phyloP scores from a whole-genome alignment of 2,888 invertebrate species.

The Euzetes globulus region DNA sequence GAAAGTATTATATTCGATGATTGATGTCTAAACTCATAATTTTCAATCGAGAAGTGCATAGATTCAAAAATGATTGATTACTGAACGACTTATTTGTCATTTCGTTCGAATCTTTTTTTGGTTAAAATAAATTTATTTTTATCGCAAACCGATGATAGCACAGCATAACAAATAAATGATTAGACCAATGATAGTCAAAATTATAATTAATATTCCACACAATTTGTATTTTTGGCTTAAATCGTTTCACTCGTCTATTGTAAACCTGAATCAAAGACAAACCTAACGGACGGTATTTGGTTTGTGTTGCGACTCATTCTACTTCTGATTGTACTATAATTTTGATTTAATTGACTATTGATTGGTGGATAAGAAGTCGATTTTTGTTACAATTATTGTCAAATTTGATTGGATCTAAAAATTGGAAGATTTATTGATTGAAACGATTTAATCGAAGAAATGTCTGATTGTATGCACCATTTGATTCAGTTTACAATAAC shows the following conservation, averaged over 20 bases:
- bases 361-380: too few relatives aligned
- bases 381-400: too few relatives aligned
- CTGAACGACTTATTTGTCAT: constrained; percentile 13
- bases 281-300: background rate
- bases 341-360: background rate
- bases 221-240: background rate
- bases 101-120: constrained; percentile 12
- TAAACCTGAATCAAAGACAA: background rate
- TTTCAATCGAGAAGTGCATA: constrained; percentile 19
- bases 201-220: background rate
- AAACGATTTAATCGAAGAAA: background rate
- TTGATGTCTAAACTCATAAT: constrained; percentile 8
- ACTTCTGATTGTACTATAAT: background rate
- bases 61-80: constrained; percentile 26
- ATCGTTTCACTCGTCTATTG: background rate
- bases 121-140: background rate
- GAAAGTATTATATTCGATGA: background rate
- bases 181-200: background rate
- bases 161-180: background rate
- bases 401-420: too few relatives aligned
- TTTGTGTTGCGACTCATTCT: too few relatives aligned
- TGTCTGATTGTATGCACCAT: constrained; percentile 23
- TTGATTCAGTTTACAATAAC: constrained; percentile 25
- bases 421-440: background rate
- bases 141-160: background rate